These are phyloP conservation scores for Urocolius indicus DNA, from an alignment of 2,113 vertebrate species.

Conservation along the genomic window DNA sequence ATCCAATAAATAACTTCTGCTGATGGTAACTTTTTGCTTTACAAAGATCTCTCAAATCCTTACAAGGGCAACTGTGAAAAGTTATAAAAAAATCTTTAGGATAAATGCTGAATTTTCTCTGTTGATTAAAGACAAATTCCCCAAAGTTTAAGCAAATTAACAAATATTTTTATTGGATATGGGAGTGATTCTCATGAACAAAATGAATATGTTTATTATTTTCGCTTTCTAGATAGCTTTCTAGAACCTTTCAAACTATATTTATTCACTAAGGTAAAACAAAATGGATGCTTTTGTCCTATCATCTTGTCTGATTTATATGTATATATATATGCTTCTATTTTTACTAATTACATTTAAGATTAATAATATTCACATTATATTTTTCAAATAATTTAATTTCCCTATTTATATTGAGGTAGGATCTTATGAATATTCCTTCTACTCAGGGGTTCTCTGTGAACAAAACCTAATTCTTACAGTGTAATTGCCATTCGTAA, in stretches of 20 bases:
- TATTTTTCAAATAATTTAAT: not conserved
- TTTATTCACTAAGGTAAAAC: not conserved
- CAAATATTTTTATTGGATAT: not conserved
- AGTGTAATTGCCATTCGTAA: not conserved
- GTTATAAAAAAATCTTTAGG: conserved; percentile 13
- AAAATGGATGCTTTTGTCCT: not conserved
- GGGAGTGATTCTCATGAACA: not conserved
- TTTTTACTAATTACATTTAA: not conserved
- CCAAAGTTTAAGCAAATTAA: conserved; percentile 3
- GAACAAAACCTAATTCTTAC: not conserved
- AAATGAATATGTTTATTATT: not conserved
- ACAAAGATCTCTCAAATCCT: not conserved
- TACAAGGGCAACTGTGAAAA: conserved; percentile 26
- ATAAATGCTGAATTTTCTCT: conserved; percentile 1
- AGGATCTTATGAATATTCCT: not conserved
- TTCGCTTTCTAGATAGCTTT: not conserved
- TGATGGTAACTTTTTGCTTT: not conserved
- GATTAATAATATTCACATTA: not conserved
- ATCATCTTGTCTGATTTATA: not conserved
- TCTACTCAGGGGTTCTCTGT: not conserved
- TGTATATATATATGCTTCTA: not conserved
- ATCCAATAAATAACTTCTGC: not conserved
- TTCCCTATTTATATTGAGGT: not conserved
- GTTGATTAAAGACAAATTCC: not conserved
- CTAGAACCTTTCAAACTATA: not conserved